Evolutionary conservation across 2,113 vertebrate genomes (phyloP).

Genomic region (Rhabdomys dilectus): DNA sequence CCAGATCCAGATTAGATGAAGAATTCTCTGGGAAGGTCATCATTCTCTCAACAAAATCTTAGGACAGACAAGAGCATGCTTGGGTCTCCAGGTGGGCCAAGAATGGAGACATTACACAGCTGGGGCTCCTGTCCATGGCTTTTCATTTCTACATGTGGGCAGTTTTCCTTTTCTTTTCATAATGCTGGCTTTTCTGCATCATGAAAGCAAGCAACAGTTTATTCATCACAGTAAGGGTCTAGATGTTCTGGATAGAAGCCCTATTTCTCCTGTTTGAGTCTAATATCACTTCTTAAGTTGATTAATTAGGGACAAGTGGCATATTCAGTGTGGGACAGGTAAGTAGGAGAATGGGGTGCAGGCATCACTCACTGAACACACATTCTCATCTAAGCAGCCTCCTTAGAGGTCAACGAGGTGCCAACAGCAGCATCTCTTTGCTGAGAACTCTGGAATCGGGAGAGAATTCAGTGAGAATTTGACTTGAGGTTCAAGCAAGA

Average conservation of each 20-base stretch:
- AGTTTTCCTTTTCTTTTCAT: not conserved
- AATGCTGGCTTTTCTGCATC: not conserved
- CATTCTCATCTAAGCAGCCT: not conserved
- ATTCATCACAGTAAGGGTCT: not conserved
- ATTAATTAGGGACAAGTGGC: not conserved
- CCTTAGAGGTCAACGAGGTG: not conserved
- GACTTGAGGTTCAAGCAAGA: not conserved
- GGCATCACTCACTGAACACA: not conserved
- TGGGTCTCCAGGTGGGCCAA: not conserved
- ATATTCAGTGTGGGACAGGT: not conserved
- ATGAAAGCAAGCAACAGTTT: not conserved
- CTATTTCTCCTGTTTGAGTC: not conserved
- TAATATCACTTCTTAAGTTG: not conserved
- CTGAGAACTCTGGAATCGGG: not conserved
- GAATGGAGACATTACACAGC: rapidly evolving
- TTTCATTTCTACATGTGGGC: not conserved
- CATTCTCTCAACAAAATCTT: not conserved
- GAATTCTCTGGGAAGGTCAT: not conserved
- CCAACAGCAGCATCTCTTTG: not conserved
- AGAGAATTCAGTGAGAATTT: not conserved
- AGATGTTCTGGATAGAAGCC: not conserved
- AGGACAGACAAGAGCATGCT: not conserved
- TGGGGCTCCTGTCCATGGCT: rapidly evolving
- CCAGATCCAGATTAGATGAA: rapidly evolving
- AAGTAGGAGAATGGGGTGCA: no score